Evolutionary conservation across 64 coral and sea anemone species (phyloP).

Genomic region (Actinia equina): DNA sequence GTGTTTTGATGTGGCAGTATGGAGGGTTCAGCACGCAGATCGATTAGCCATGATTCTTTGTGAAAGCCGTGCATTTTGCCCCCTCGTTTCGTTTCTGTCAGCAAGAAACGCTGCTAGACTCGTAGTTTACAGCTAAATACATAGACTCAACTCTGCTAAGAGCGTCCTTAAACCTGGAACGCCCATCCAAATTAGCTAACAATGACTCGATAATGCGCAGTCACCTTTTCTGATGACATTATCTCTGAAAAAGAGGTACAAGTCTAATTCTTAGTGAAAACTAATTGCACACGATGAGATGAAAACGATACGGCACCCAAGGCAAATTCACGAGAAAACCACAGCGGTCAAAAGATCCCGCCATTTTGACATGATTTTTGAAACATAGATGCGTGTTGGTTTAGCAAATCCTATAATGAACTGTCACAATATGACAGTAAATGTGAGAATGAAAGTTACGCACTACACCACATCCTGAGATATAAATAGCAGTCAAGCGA

Average conservation of each 20-base stretch:
- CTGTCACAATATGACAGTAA: constrained; percentile 25
- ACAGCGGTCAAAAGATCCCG: constrained; percentile 3
- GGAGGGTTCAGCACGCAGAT: neutral
- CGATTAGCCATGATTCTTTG: neutral
- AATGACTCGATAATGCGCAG: constrained; percentile 94
- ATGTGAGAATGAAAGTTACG: constrained; percentile 29
- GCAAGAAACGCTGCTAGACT: constrained; percentile 44
- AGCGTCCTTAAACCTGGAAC: constrained; percentile 84
- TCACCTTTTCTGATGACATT: constrained; percentile 91
- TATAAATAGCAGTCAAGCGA: constrained; percentile 15
- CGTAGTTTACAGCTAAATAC: constrained; percentile 89
- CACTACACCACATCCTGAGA: constrained; percentile 14
- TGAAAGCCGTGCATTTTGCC: neutral
- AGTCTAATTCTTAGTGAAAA: constrained; percentile 76
- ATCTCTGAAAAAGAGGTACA: constrained; percentile 68
- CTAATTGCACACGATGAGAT: constrained; percentile 87
- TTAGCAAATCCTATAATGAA: constrained; percentile 21
- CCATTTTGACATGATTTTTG: constrained; percentile 18
- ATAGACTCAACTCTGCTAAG: constrained; percentile 79
- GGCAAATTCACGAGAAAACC: constrained; percentile 9
- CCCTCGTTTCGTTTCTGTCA: constrained; percentile 32
- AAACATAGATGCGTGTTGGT: constrained; percentile 12
- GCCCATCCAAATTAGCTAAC: constrained; percentile 96
- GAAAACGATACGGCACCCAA: constrained; percentile 59
- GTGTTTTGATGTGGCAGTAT: constrained; percentile 14